phyloP scores from a whole-genome alignment of 1,140 invertebrate genomes.

The Bombus confusus region DNA sequence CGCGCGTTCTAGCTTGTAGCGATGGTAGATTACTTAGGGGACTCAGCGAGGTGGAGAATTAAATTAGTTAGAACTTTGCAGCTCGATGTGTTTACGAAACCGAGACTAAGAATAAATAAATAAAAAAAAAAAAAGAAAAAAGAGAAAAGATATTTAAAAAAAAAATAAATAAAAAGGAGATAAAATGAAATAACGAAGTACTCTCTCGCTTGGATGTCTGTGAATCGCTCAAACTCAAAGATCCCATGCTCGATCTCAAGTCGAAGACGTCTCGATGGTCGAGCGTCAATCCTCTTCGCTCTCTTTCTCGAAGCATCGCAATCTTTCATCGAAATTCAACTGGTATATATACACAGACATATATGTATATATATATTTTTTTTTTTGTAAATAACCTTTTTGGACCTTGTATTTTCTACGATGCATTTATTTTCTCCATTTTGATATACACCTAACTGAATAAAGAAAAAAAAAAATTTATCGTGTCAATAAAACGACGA shows the following conservation, averaged over 20 bases:
- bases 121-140: not conserved
- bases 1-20: conserved; percentile 39
- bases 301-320: conserved; percentile 26
- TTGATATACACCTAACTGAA: not conserved
- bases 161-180: not conserved
- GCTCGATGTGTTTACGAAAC: conserved; percentile 42
- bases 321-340: not conserved
- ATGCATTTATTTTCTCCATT: not conserved
- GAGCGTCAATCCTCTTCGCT: conserved; percentile 20
- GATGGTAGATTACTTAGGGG: conserved; percentile 35
- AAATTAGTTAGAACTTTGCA: conserved; percentile 39
- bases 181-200: conserved; percentile 23
- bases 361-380: too few relatives aligned
- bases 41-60: conserved; percentile 16
- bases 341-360: not conserved
- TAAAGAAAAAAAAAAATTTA: not conserved
- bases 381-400: not conserved
- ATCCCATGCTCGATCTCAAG: conserved; percentile 20
- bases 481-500: not conserved
- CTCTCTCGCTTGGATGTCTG: conserved; percentile 53
- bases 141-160: not conserved
- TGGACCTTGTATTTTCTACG: not conserved
- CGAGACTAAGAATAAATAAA: not conserved
- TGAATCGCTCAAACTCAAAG: conserved; percentile 56
- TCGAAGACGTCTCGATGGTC: not conserved